phyloP scores from a whole-genome alignment of 1,140 invertebrate species.

The Zaprionus capensis region DNA sequence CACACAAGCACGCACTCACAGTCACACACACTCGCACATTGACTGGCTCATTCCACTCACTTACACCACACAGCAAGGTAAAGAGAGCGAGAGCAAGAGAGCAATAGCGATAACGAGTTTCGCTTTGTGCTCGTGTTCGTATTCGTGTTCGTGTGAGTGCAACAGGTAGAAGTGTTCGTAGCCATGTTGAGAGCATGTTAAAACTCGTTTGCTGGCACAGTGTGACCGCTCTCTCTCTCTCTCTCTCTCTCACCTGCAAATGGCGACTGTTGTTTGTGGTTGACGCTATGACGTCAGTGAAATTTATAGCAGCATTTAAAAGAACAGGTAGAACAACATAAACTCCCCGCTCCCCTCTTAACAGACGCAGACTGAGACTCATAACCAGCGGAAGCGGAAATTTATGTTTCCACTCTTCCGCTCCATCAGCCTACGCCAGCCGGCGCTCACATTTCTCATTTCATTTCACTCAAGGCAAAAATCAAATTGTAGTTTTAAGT shows the following conservation, averaged over 20 bases:
- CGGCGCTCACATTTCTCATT: slow-evolving; percentile 45
- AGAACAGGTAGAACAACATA: slow-evolving; percentile 69
- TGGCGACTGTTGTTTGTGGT: slow-evolving; percentile 37
- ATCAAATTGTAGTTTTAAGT: slow-evolving; percentile 53
- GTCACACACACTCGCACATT: background rate
- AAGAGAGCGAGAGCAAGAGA: slow-evolving; percentile 36
- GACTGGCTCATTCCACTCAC: slow-evolving; percentile 1
- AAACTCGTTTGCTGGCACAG: slow-evolving; percentile 41
- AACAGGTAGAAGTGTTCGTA: slow-evolving; percentile 66
- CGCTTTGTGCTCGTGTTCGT: slow-evolving; percentile 5
- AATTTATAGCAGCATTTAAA: slow-evolving; percentile 13
- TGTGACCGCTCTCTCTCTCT: slow-evolving; percentile 20
- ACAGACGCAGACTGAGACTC: background rate
- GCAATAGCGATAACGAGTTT: slow-evolving; percentile 69
- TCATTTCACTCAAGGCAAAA: slow-evolving; percentile 49
- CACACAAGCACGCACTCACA: slow-evolving; percentile 1
- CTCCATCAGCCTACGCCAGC: slow-evolving; percentile 38
- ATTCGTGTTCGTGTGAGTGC: slow-evolving; percentile 39
- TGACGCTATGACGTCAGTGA: slow-evolving; percentile 44
- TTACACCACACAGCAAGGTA: slow-evolving; percentile 23
- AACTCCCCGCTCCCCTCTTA: background rate
- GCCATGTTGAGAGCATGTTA: slow-evolving; percentile 40
- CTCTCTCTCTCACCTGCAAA: slow-evolving; percentile 45
- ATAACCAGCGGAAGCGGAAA: slow-evolving; percentile 71
- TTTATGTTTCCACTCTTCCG: slow-evolving; percentile 58